These are phyloP conservation scores for Tyrophagus putrescentiae DNA, from an alignment of 1,140 invertebrate genomes.

Conservation along the genomic window DNA sequence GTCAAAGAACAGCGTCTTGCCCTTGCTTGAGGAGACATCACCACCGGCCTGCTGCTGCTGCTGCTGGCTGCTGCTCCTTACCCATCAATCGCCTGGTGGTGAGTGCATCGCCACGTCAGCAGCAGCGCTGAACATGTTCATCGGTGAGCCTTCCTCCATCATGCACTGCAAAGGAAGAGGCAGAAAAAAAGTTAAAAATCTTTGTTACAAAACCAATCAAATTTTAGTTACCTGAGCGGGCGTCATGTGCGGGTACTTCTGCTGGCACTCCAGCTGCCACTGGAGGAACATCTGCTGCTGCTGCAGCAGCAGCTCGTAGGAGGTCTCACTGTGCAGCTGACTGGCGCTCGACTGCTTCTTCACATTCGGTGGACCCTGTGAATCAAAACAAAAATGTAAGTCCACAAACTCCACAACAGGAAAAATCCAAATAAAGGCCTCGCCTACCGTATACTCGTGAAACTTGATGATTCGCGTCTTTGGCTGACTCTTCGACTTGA, in stretches of 20 bases:
- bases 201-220: too few species aligned
- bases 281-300: slow-evolving; percentile 83
- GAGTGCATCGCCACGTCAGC: neutral
- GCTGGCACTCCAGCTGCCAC: slow-evolving; percentile 64
- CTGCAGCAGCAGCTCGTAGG: slow-evolving; percentile 76
- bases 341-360: slow-evolving; percentile 29
- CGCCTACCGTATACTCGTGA: slow-evolving; percentile 75
- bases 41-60: too few species aligned
- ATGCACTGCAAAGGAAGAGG: neutral
- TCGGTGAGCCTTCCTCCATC: too few species aligned
- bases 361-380: slow-evolving; percentile 70
- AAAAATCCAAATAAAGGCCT: slow-evolving; percentile 7
- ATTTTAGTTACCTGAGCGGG: slow-evolving; percentile 1
- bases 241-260: slow-evolving; percentile 64
- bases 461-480: slow-evolving; percentile 90
- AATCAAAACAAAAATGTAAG: slow-evolving; percentile 15
- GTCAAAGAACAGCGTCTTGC: too few species aligned
- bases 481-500: slow-evolving; percentile 57
- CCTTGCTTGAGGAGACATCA: too few species aligned
- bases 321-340: slow-evolving; percentile 50
- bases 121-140: too few species aligned
- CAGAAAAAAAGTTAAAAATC: neutral
- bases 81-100: neutral
- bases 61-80: neutral
- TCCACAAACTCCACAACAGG: neutral